Base-by-base conservation (phyloP, 2,797 vertebrate genomes). In the Phoeniculus purpureus region DNA sequence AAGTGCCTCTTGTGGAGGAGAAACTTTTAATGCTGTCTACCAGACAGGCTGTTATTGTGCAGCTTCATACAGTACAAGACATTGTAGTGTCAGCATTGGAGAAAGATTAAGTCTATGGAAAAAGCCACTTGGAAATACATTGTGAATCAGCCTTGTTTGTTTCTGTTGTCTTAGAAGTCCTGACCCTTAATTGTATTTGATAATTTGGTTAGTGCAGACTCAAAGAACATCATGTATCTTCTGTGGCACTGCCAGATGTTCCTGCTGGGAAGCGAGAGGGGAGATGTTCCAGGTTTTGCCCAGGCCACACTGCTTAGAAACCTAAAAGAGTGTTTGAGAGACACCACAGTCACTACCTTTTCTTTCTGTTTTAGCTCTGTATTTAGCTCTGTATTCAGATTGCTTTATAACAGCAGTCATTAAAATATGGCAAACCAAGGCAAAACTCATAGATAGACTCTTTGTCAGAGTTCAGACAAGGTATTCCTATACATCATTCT, bases 11-110 rank as follows among this genome's bases (percentile, higher is more conserved):
- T 2, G 1, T 18, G 7, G 1, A 60, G 71, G 50, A 54, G 71
- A 77, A 43, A 3, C 54, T 55, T 85, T 27, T 21, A 52, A 47
- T 26, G 4, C 11, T 8, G 70, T 18, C 56, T 17, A 3, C 10
- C 22, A 58, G 56, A 15, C 12, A 10, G 64, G 4, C 13, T 43
- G 2, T 56, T 60, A 12, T 9, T n/a, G 29, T 47, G 5, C 56
- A 60, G 0, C 56, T 70, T 79, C 67, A 37, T 37, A 15, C 27
- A 5, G 47, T 7, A 9, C 31, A 18, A 31, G 34, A 25, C 31
- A 31, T 32, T 40, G 66, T 20, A 91, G 34, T 56, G 32, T 5
- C 0, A 0, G 22, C 31, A 9, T 34, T 0, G 0, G 11, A 23
- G 20, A 54, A 50, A 40, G 29, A 21, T 73, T 34, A 55, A 4